Percentiles rank a stretch among this genome's conserved stretches.
These are phyloP conservation scores for Metacarcinus magister DNA, from an alignment of 2,888 invertebrate genomes.

Conservation along the genomic window DNA sequence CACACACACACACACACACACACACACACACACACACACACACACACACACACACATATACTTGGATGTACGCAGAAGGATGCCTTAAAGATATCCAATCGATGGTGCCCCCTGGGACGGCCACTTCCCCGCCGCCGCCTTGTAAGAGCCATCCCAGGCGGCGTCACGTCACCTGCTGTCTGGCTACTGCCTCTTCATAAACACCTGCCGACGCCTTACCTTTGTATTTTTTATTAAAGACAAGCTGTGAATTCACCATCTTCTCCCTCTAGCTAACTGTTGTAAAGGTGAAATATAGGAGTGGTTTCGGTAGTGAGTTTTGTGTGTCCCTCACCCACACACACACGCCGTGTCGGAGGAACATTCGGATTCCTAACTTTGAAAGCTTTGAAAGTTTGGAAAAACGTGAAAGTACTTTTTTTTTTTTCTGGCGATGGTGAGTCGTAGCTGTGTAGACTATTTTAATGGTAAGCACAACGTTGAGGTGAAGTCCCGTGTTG, in stretches of 20 bases:
- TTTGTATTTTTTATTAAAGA: too few relatives aligned
- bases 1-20: conserved; percentile 55
- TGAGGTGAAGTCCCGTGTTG: too few relatives aligned
- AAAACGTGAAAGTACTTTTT: neutral
- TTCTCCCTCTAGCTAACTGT: too few relatives aligned
- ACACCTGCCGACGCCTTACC: neutral
- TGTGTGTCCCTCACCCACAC: too few relatives aligned
- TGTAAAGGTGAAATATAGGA: too few relatives aligned
- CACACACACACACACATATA: neutral
- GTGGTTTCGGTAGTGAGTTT: too few relatives aligned
- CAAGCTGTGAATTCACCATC: too few relatives aligned
- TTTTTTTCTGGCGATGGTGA: neutral
- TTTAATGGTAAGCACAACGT: neutral
- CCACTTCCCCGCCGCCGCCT: neutral
- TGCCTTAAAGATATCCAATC: neutral
- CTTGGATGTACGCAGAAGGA: neutral
- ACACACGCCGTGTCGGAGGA: too few relatives aligned
- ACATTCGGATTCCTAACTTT: neutral
- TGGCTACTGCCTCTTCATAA: neutral
- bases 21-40: conserved; percentile 64
- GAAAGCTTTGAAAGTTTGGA: conserved; percentile 1
- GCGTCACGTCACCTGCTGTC: neutral
- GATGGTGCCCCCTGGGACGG: neutral
- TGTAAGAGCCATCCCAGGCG: neutral
- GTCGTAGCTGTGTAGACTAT: neutral